These are phyloP conservation scores for Dermolepida albohirtum DNA, from an alignment of 2,888 invertebrate species.

Conservation along the genomic window DNA sequence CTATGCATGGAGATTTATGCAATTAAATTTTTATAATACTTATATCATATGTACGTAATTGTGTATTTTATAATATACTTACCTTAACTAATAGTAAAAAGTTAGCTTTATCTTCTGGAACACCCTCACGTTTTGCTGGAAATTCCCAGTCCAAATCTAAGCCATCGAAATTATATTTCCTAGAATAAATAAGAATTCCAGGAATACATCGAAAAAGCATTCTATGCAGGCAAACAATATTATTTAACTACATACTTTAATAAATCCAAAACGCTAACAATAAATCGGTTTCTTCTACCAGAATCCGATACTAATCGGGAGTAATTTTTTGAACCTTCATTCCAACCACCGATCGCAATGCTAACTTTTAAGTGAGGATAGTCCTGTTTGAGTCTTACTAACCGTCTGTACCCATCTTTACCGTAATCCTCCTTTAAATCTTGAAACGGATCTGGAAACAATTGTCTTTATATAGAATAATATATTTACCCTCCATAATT, in stretches of 20 bases:
- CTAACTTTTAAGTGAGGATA: slow-evolving; percentile 78
- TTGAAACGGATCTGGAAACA: slow-evolving; percentile 75
- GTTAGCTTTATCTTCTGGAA: slow-evolving; percentile 83
- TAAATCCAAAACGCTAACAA: slow-evolving; percentile 77
- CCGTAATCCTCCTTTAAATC: slow-evolving; percentile 83
- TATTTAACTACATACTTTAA: slow-evolving; percentile 67
- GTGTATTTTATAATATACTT: slow-evolving; percentile 47
- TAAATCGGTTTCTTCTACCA: slow-evolving; percentile 74
- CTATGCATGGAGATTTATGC: no score
- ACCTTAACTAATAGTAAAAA: slow-evolving; percentile 83
- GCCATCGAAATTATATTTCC: slow-evolving; percentile 80
- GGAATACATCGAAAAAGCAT: neutral
- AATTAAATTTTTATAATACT: no score
- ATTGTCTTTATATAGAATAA: no score
- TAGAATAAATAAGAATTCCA: slow-evolving; percentile 56
- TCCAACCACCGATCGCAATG: slow-evolving; percentile 92
- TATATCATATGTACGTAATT: no score
- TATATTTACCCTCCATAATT: no score
- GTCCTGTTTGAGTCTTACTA: slow-evolving; percentile 68
- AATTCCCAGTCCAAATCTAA: slow-evolving; percentile 90
- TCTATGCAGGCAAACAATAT: slow-evolving; percentile 66
- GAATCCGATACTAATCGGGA: slow-evolving; percentile 76
- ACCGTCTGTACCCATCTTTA: slow-evolving; percentile 76
- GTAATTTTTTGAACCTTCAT: slow-evolving; percentile 84
- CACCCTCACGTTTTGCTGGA: slow-evolving; percentile 82